Evolutionary conservation across 2,888 invertebrate species (phyloP), one percentile per base, ranked within the genome.

Genomic region (Drosophila fungiperda): DNA sequence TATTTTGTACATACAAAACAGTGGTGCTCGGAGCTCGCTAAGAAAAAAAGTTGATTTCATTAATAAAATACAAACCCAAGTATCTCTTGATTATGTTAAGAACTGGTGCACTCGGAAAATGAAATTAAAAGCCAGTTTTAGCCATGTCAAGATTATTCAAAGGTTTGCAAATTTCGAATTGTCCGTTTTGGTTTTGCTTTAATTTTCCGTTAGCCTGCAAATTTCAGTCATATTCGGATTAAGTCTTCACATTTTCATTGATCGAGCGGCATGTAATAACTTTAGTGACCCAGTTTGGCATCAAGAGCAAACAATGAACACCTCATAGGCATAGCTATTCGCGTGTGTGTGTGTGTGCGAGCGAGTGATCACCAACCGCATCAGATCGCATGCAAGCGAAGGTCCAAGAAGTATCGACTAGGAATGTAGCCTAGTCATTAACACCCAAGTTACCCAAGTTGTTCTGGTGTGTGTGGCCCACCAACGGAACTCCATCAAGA

Each of bases 291-390:
- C 57, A 84, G 72, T 84, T 84, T 65, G 54, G 65, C 65, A 62
- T 64, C 60, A 78, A 80, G 86, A 85, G 73, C 67, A 68, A 70
- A 73, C 90, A 85, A 85, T 85, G 89, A 86, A 85, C 85, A 85
- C 90, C 88, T 85, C 88, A 77, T 86, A 69, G 78, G 70, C 67
- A 71, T 64, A 80, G 36, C 40, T 58, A 61, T 55, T 38, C 29
- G 15, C 61, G 38, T 33, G 23, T 29, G 20, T 64, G 38, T 38
- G 17, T 26, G 11, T 17, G 11, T 12, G 12, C 23, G 11, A 45
- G 45, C 45, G 4, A 45, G 38, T 60, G 54, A 63, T 57, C 55
- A 50, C 36, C 29, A 59, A 40, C 65, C 53, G 32, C 61, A 76
- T 45, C 78, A 32, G 53, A 35, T 61, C 26, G 58, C 76, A 76